Evolutionary conservation across 2,888 invertebrate genomes (phyloP).

Genomic region (Sarcophaga subvicina): DNA sequence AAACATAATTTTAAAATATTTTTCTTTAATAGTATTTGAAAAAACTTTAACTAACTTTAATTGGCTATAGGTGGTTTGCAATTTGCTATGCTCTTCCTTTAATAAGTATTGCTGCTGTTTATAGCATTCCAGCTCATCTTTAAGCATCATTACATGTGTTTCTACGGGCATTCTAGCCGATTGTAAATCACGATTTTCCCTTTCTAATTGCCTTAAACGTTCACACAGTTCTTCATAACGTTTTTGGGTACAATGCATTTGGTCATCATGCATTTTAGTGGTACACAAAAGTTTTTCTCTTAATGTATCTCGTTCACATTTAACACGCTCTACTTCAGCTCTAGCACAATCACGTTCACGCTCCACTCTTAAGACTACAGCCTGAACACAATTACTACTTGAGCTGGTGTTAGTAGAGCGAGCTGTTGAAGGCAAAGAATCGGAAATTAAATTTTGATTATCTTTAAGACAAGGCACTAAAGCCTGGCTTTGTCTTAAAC

Average conservation of each 20-base stretch:
- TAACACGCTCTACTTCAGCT: slow-evolving; percentile 83
- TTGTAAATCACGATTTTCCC: slow-evolving; percentile 83
- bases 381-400: slow-evolving; percentile 79
- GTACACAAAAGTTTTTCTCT: slow-evolving; percentile 83
- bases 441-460: slow-evolving; percentile 33
- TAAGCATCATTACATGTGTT: slow-evolving; percentile 83
- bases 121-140: slow-evolving; percentile 83
- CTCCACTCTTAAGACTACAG: slow-evolving; percentile 78
- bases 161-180: slow-evolving; percentile 83
- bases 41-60: slow-evolving; percentile 82
- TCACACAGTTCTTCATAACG: slow-evolving; percentile 82
- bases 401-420: slow-evolving; percentile 62
- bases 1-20: neutral
- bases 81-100: slow-evolving; percentile 83
- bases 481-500: slow-evolving; percentile 61
- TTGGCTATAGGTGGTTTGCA: slow-evolving; percentile 84
- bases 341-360: slow-evolving; percentile 83
- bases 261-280: slow-evolving; percentile 82
- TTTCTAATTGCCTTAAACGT: slow-evolving; percentile 83
- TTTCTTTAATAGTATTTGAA: slow-evolving; percentile 79
- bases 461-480: slow-evolving; percentile 62
- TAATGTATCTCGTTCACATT: slow-evolving; percentile 84
- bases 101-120: slow-evolving; percentile 82
- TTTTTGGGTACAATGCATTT: slow-evolving; percentile 82
- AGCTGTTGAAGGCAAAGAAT: slow-evolving; percentile 60